phyloP scores from a whole-genome alignment of 2,113 vertebrate genomes.

The Otus sunia region DNA sequence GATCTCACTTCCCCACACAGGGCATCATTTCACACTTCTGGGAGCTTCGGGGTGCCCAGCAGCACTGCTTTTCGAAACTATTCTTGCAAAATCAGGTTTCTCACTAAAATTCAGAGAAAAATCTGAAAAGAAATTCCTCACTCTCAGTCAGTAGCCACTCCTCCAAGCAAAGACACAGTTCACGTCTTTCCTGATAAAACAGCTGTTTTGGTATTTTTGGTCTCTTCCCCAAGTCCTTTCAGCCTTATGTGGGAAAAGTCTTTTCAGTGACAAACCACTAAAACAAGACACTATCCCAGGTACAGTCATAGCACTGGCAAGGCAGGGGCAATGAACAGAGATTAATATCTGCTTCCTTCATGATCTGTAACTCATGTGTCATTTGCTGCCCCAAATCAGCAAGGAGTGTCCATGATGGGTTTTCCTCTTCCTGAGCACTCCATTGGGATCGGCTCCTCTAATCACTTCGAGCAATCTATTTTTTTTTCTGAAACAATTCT shows the following conservation, averaged over 20 bases:
- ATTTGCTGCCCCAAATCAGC: neutral
- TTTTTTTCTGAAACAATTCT: neutral
- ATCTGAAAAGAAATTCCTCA: fast-evolving
- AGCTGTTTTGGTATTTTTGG: fast-evolving
- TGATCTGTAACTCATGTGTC: neutral
- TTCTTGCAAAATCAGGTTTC: neutral
- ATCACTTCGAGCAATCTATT: fast-evolving
- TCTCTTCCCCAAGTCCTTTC: neutral
- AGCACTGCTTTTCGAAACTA: fast-evolving
- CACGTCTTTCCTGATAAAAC: neutral
- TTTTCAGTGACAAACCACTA: neutral
- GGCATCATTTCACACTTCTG: fast-evolving
- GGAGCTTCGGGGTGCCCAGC: neutral
- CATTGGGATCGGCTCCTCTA: neutral
- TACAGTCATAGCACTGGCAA: neutral
- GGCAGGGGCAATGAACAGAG: neutral
- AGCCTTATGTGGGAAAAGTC: neutral
- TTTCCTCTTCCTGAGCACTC: neutral
- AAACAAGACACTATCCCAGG: neutral
- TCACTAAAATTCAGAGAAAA: neutral
- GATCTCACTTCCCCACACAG: neutral
- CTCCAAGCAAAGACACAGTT: neutral
- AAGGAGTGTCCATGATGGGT: neutral
- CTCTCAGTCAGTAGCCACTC: neutral
- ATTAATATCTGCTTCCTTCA: neutral